Percentiles rank a stretch among this genome's conserved stretches.
These are phyloP conservation scores for Euglossa dilemma DNA, from an alignment of 1,140 invertebrate species.

Conservation along the genomic window DNA sequence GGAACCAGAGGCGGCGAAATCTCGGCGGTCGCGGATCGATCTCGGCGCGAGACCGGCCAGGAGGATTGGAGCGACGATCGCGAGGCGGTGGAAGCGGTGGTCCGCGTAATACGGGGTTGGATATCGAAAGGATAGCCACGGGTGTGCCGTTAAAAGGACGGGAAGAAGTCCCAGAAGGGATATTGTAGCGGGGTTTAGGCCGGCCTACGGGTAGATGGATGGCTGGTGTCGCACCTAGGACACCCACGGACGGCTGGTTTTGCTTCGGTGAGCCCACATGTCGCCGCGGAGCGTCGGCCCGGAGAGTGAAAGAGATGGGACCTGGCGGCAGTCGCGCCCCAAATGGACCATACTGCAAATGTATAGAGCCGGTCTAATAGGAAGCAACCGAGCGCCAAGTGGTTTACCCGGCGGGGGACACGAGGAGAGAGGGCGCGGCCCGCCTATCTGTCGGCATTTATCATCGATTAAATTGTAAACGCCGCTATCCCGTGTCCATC, in stretches of 20 bases:
- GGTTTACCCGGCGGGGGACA: constrained; percentile 64
- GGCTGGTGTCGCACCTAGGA: constrained; percentile 69
- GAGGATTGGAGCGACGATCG: constrained; percentile 2
- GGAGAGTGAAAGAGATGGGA: constrained; percentile 32
- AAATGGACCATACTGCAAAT: constrained; percentile 73
- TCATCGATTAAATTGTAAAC: constrained; percentile 79
- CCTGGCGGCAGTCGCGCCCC: constrained; percentile 66
- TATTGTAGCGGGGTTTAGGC: constrained; percentile 67
- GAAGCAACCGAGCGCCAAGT: constrained; percentile 67
- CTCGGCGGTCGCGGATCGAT: constrained; percentile 46
- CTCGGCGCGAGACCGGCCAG: not conserved
- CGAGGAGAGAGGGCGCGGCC: constrained; percentile 14
- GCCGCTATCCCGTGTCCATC: constrained; percentile 52
- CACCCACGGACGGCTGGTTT: constrained; percentile 71
- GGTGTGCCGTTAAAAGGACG: constrained; percentile 70
- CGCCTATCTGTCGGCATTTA: constrained; percentile 76
- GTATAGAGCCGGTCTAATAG: constrained; percentile 73
- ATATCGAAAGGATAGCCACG: constrained; percentile 34
- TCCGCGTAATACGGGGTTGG: constrained; percentile 33
- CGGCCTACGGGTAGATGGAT: constrained; percentile 66
- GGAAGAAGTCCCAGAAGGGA: constrained; percentile 73
- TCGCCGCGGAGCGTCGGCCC: constrained; percentile 59
- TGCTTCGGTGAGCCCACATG: constrained; percentile 80
- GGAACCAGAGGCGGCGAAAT: not conserved
- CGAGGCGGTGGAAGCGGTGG: not conserved